Base-by-base conservation (phyloP, 2,113 vertebrate genomes). In the Hydrochoerus hydrochaeris region DNA sequence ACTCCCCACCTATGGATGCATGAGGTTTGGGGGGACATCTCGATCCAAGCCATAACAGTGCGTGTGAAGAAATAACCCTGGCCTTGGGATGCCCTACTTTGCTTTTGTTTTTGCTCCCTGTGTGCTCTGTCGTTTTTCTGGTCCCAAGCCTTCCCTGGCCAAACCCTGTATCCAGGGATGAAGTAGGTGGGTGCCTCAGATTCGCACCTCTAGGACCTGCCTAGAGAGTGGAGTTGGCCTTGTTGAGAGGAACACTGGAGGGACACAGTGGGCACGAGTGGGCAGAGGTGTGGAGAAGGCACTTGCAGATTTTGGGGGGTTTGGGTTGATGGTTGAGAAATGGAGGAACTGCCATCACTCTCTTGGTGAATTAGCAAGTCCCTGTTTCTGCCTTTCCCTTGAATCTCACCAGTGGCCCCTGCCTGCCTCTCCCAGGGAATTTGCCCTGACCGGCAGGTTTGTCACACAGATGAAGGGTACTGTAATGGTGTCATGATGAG, bases 201-300 rank as follows among this genome's bases (percentile, higher is more conserved):
- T 54, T 13, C 26, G 80, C 24, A 26, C 6, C 44, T 57, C 57
- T 35, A 24, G n/a, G 12, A 62, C 32, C 20, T 30, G 30, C 41
- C 32, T 32, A 54, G 57, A 44, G 41, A 38, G 8, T 49, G 78
- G 75, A 30, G 30, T 49, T 44, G 82, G 65, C 81, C 62, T 83
- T 26, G 30, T 44, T 19, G 46, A 57, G 38, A 63, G 77, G 60
- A 60, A 30, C 58, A 46, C 58, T 46, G 63, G 63, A n/a, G 57
- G 11, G 3, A 44, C 9, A 32, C 13, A 2, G 0, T 3, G 75
- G 41, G 30, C 75, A 62, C 0, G 0, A 35, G 69, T 81, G 32
- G 44, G 62, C 13, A 73, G 13, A 7, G 28, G 12, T 73, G 44
- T 54, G 12, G 24, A 16, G 38, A 26, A 46, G 41, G 22, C 20